These are phyloP conservation scores for Megathymus violae DNA, from an alignment of 1,140 invertebrate species.

Conservation along the genomic window DNA sequence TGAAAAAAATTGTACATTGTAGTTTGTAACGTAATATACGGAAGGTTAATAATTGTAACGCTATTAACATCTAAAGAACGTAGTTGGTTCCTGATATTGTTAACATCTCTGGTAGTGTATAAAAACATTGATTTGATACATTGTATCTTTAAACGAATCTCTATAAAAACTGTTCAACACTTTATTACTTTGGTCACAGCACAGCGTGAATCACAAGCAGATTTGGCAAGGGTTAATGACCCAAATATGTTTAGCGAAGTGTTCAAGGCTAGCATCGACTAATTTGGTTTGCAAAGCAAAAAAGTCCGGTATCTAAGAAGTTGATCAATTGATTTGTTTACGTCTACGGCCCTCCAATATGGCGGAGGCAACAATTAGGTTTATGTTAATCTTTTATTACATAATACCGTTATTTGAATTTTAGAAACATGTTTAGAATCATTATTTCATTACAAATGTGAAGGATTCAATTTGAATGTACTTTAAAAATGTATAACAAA, in stretches of 20 bases:
- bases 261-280: conserved; percentile 76
- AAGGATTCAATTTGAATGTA: background rate
- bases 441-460: background rate
- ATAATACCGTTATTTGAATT: conserved; percentile 36
- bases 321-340: conserved; percentile 60
- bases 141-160: conserved; percentile 65
- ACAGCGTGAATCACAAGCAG: conserved; percentile 80
- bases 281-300: conserved; percentile 68
- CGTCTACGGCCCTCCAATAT: conserved; percentile 40
- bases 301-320: conserved; percentile 65
- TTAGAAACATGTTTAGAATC: background rate
- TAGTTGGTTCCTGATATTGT: conserved; percentile 61
- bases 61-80: conserved; percentile 18
- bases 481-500: background rate
- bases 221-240: conserved; percentile 81
- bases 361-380: conserved; percentile 41
- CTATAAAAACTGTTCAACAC: conserved; percentile 76
- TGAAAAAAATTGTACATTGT: too few relatives aligned
- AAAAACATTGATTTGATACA: conserved; percentile 65
- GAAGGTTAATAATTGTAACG: background rate
- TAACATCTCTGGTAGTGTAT: conserved; percentile 42
- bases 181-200: conserved; percentile 77
- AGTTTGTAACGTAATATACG: too few relatives aligned
- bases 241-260: conserved; percentile 79
- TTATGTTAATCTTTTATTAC: conserved; percentile 49